phyloP scores from a whole-genome alignment of 2,797 vertebrate genomes.

The Gymnoscopelus braueri region DNA sequence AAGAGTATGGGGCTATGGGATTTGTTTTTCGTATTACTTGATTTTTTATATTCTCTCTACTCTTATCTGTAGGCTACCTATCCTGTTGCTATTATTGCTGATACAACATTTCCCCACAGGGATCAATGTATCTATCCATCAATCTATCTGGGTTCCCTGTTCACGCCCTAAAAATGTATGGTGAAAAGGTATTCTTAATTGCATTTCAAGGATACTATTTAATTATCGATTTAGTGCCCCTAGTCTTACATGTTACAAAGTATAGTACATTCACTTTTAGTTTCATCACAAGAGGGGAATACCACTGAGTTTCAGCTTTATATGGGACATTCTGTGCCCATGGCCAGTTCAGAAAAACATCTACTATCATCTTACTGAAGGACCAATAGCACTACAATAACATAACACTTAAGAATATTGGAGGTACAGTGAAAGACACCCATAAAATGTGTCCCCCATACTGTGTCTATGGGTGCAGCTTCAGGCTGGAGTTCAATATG shows the following conservation, averaged over 20 bases:
- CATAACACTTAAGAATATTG: too few species aligned
- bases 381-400: too few species aligned
- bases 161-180: conserved; percentile 13
- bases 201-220: conserved; percentile 14
- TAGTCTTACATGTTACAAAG: conserved; percentile 14
- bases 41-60: not conserved
- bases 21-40: not conserved
- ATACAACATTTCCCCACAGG: not conserved
- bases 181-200: conserved; percentile 13
- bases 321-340: not conserved
- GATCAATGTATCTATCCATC: not conserved
- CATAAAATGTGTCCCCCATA: not conserved
- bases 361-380: not conserved
- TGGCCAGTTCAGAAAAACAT: not conserved
- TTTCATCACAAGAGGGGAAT: conserved; percentile 26
- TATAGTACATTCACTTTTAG: not conserved
- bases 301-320: conserved; percentile 11
- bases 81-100: not conserved
- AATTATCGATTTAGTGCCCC: conserved; percentile 7
- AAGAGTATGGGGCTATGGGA: conserved; percentile 21
- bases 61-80: not conserved
- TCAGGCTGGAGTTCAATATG: not conserved
- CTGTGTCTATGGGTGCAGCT: not conserved
- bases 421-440: too few species aligned
- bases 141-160: conserved; percentile 13